Evolutionary conservation across 2,113 vertebrate species (phyloP).

Genomic region (Serinus canaria): DNA sequence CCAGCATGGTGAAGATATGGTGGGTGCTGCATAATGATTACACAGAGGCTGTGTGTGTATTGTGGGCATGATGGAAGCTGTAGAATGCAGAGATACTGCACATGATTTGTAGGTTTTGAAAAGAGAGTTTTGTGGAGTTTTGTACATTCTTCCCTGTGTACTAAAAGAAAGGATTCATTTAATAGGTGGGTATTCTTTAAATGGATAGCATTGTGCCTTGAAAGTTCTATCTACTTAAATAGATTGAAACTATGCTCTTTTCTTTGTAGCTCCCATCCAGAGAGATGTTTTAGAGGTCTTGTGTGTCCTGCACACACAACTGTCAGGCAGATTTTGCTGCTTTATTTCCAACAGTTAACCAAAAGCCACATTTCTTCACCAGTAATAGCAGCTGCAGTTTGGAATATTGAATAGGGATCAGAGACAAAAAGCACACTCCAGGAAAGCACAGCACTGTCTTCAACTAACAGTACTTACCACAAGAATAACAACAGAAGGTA

Average conservation of each 20-base stretch:
- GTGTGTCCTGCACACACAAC: not conserved
- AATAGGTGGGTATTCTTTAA: not conserved
- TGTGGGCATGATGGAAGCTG: not conserved
- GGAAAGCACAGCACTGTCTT: not conserved
- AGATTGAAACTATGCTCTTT: not conserved
- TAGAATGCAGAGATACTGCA: not conserved
- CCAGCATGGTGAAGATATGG: not conserved
- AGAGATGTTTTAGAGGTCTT: not conserved
- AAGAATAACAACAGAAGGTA: not conserved
- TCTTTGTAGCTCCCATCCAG: not conserved
- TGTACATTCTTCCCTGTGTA: not conserved
- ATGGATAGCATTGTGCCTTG: not conserved
- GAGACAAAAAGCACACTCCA: not conserved
- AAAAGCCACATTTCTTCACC: not conserved
- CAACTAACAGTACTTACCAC: not conserved
- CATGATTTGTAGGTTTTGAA: not conserved
- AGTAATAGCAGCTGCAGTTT: not conserved
- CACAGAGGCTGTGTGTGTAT: not conserved
- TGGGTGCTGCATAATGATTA: not conserved
- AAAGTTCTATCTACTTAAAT: not conserved
- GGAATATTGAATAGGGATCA: not conserved
- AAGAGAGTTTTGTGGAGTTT: not conserved
- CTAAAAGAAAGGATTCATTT: conserved; percentile 10
- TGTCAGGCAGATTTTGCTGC: not conserved
- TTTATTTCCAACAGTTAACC: not conserved